Evolutionary conservation across 2,888 invertebrate genomes (phyloP), one percentile per base, ranked within the genome.

Genomic region (Scrobipalpa costella): DNA sequence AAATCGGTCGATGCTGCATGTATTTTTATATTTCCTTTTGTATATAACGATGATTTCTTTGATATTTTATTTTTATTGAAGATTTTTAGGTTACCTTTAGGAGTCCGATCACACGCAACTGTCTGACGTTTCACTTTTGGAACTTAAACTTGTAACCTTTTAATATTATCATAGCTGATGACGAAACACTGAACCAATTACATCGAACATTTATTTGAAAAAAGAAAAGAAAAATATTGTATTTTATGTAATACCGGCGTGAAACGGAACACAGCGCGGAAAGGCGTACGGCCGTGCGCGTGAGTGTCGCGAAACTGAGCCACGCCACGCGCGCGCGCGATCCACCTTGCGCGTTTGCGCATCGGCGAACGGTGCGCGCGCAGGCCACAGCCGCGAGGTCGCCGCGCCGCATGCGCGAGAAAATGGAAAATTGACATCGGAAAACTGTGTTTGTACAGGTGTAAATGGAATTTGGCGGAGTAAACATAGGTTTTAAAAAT

Each of bases 241-340:
- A 68, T 71, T 71, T 84, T 83, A 81, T 81, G 71, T 81, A 84
- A 84, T 83, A 78, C 78, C 71, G 71, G 73, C 80, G 81, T 70
- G 68, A 71, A 68, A 67, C 67, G 69, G 67, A 69, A 57, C 64
- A 65, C 63, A 66, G 68, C 44, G 52, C 62, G 58, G 38, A 67
- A 69, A 69, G 66, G 77, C 84, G 85, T 80, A 74, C 66, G 69
- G 71, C 71, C 77, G 67, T 75, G 78, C 78, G 80, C 82, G 73
- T 78, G 71, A 71, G 66, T 75, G 70, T 76, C 76, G 78, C 76
- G 70, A 71, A 76, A 88, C 89, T 89, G 80, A 83, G 65, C 66
- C 19, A 50, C 17, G 50, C n/a, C 19, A n/a, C 17, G n/a, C 13
- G 15, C 17, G 50, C 19, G 13, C 50, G 11, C 34, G 61, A 11